Evolutionary conservation across 2,797 vertebrate genomes (phyloP), one percentile per base, ranked within the genome.

Genomic region (Tolypeutes matacus): DNA sequence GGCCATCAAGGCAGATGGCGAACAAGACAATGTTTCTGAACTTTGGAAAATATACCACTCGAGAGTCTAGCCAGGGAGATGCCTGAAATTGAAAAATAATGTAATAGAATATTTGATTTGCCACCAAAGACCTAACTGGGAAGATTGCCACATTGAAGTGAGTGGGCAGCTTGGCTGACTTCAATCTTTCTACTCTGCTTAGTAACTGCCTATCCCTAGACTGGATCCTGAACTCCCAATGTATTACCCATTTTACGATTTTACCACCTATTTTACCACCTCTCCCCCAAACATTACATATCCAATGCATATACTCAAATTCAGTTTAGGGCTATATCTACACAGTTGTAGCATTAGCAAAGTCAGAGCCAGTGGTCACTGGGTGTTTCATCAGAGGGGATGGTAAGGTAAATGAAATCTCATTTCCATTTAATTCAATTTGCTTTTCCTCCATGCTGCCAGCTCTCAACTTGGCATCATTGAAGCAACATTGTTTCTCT

Each of bases 71-170:
- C 80, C 21, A 60, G 96, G 96, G 96, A 98, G 94, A 97, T 91
- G 95, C 98, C 95, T 98, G 98, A 98, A 99, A 99, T 98, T 98
- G 98, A 98, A 99, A 99, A 99, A 98, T 99, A 99, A 99, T 99
- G 98, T 98, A 98, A 99, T 98, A 98, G 98, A 99, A 99, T 99
- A 99, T 99, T 99, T 99, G 98, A 99, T 98, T 98, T 98, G 98
- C 96, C 98, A 98, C 97, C 95, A 64, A 97, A 98, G 98, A 67
- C 97, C 96, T 65, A 89, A 83, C 98, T 98, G 98, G 98, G 98
- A 98, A 98, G 93, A 62, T 2, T 96, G 98, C 98, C 98, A 98
- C 96, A 83, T 92, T 89, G 73, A 92, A 96, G 82, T 53, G 93
- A 96, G 96, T 91, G 96, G 97, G 96, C 88, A 94, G 92, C 94